Conservation (phyloP, 2,113 vertebrate genomes). For the Burhinus bistriatus region DNA sequence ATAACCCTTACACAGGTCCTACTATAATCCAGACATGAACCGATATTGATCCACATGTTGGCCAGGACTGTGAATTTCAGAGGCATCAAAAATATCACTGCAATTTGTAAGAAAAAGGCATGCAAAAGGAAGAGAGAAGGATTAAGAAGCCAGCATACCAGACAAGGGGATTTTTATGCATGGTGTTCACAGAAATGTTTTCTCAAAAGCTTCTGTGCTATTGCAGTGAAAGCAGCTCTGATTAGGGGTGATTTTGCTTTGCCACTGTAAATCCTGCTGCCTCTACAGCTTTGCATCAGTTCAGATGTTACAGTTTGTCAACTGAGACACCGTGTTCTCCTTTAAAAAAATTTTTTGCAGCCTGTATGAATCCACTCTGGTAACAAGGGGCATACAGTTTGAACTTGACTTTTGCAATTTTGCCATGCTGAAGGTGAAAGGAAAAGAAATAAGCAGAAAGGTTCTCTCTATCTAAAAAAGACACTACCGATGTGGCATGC, state of each 20-base stretch:
- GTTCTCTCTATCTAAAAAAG: background rate
- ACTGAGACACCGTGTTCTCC: background rate
- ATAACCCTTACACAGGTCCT: background rate
- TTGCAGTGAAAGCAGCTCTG: background rate
- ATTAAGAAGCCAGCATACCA: background rate
- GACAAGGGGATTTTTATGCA: background rate
- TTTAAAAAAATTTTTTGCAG: background rate
- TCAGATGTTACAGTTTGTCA: background rate
- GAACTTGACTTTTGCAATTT: background rate
- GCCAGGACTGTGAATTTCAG: background rate
- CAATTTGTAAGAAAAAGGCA: background rate
- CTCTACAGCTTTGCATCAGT: background rate
- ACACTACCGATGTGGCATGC: accelerated
- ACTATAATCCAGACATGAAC: background rate
- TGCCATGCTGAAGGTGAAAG: background rate
- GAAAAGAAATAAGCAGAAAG: background rate
- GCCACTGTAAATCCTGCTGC: background rate
- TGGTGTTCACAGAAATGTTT: background rate
- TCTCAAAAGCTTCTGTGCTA: background rate
- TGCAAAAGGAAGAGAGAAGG: background rate
- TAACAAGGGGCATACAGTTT: background rate
- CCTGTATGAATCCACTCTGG: accelerated
- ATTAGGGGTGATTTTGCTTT: background rate
- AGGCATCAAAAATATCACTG: background rate
- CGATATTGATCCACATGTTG: accelerated